These are phyloP conservation scores for Drosophila mulleri DNA, from an alignment of 2,888 invertebrate species.

Conservation along the genomic window DNA sequence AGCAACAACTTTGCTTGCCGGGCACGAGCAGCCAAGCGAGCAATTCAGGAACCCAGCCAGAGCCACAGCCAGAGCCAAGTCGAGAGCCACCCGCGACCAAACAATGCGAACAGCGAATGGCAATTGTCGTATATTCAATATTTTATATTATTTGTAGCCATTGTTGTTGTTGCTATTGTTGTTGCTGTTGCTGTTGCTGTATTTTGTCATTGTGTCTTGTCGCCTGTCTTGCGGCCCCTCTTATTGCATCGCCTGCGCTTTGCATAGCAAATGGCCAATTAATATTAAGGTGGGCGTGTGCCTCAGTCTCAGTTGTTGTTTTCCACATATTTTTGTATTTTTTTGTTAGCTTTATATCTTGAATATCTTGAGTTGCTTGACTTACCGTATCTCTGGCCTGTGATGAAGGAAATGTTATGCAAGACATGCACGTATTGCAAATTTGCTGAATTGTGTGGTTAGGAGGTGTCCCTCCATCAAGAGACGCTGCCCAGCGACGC, in stretches of 20 bases:
- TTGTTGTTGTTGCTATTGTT: conserved; percentile 22
- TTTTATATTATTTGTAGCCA: conserved; percentile 48
- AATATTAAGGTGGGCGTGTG: conserved; percentile 79
- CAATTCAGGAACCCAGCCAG: conserved; percentile 12
- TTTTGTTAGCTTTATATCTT: conserved; percentile 30
- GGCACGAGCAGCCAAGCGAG: conserved; percentile 60
- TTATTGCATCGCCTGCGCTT: conserved; percentile 61
- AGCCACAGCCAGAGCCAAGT: conserved; percentile 5
- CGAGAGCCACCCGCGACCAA: conserved; percentile 29
- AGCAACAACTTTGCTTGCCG: conserved; percentile 69
- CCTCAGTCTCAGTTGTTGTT: conserved; percentile 14
- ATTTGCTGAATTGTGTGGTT: conserved; percentile 64
- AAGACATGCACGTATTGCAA: conserved; percentile 75
- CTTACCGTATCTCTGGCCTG: conserved; percentile 18
- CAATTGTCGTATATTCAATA: conserved; percentile 78
- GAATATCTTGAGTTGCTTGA: conserved; percentile 40
- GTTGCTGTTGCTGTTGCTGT: conserved; percentile 27
- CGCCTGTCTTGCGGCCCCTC: conserved; percentile 62
- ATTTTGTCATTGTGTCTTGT: conserved; percentile 82
- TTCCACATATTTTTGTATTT: neutral
- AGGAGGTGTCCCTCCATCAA: conserved; percentile 33
- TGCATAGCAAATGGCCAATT: conserved; percentile 76
- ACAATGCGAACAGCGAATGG: conserved; percentile 64
- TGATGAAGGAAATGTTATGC: conserved; percentile 77
- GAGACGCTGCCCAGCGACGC: conserved; percentile 27